These are phyloP conservation scores for Eulithis testata DNA, from an alignment of 2,888 invertebrate genomes.

Conservation along the genomic window DNA sequence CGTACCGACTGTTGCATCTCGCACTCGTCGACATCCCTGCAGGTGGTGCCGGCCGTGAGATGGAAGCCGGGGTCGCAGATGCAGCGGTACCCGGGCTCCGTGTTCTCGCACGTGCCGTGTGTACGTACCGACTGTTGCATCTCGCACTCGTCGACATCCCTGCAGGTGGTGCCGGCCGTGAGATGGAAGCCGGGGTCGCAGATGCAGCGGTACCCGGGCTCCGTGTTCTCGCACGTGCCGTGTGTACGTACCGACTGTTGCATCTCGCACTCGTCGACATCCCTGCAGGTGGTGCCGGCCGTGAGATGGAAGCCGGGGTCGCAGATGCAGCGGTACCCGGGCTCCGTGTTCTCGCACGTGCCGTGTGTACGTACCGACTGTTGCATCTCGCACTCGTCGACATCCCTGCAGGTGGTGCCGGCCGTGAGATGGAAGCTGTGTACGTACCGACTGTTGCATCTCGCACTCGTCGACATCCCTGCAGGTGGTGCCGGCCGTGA, in stretches of 20 bases:
- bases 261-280: conserved; percentile 93
- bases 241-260: conserved; percentile 91
- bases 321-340: conserved; percentile 92
- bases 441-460: conserved; percentile 88
- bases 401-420: conserved; percentile 90
- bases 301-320: conserved; percentile 92
- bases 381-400: conserved; percentile 93
- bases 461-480: conserved; percentile 93
- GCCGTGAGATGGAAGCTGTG: conserved; percentile 90
- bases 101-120: conserved; percentile 94
- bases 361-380: conserved; percentile 92
- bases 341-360: conserved; percentile 93
- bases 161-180: conserved; percentile 89
- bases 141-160: conserved; percentile 93
- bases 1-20: conserved; percentile 89
- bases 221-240: conserved; percentile 93
- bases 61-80: conserved; percentile 92
- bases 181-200: conserved; percentile 92
- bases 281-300: conserved; percentile 88
- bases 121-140: conserved; percentile 89
- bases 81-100: conserved; percentile 92
- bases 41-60: conserved; percentile 89
- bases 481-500: conserved; percentile 89
- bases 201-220: conserved; percentile 92
- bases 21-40: conserved; percentile 93